Conservation (phyloP, 2,113 vertebrate genomes). For the Thamnaconus septentrionalis region DNA sequence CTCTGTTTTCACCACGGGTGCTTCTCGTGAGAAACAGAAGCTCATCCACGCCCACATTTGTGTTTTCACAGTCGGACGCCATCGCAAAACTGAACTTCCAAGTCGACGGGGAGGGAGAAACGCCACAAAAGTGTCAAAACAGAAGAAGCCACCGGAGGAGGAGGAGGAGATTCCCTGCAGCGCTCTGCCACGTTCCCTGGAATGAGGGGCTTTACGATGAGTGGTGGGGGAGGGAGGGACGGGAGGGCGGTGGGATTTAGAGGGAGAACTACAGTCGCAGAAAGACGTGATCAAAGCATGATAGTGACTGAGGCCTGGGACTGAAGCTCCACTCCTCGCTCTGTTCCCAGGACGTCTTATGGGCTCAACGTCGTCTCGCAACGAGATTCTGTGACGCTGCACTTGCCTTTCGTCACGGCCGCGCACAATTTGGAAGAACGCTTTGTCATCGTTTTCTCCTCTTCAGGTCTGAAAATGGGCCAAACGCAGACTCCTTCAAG, state of each 20-base stretch:
- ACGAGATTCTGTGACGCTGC: background rate
- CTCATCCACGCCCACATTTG: conserved; percentile 3
- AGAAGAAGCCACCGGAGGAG: background rate
- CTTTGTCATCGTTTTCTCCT: too few species aligned
- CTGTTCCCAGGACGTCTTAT: background rate
- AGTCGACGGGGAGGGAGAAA: background rate
- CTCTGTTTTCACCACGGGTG: conserved; percentile 20
- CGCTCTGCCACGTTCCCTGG: background rate
- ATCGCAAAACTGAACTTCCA: conserved; percentile 10
- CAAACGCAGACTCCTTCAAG: too few species aligned
- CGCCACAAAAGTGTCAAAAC: background rate
- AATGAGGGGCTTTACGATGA: background rate
- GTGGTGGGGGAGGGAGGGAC: too few species aligned
- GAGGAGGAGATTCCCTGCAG: conserved; percentile 3
- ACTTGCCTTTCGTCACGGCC: background rate
- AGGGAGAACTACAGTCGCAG: too few species aligned
- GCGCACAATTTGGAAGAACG: too few species aligned
- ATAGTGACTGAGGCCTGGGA: too few species aligned
- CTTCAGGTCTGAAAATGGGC: too few species aligned
- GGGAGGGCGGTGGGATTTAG: too few species aligned
- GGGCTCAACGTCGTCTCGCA: background rate
- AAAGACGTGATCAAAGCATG: too few species aligned
- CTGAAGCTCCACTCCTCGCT: too few species aligned
- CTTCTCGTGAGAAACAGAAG: conserved; percentile 11
- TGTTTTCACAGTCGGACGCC: conserved; percentile 6